Base-by-base conservation (phyloP, 1,140 invertebrate species). In the Wasmannia auropunctata region DNA sequence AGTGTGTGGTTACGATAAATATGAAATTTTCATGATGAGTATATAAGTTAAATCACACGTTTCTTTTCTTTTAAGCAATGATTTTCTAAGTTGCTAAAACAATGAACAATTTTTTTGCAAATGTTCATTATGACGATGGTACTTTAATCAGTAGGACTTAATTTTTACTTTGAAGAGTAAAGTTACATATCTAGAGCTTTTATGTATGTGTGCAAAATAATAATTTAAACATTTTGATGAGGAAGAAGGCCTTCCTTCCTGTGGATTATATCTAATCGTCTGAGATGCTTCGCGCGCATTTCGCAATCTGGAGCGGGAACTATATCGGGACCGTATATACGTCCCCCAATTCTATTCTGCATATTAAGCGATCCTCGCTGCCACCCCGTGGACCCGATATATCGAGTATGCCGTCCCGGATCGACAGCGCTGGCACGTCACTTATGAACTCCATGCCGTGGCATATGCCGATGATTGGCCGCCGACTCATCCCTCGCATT, bases 401-500 rank as follows among this genome's bases (percentile, higher is more conserved):
- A 93, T 92, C 90, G 91, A 88, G 85, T 88, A 90, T 92, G 91
- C 88, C 87, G 63, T 80, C 86, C 87, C 75, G 88, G 86, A 88
- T 93, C 91, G 91, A 93, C 90, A 93, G 81, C 79, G 83, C 79
- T 85, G 87, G 70, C 79, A 91, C 88, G 91, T 92, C 86, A 90
- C 89, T 93, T 91, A 87, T 92, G 90, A 92, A 92, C 89, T 92
- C 89, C 77, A 87, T 60, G 80, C 62, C 79, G 86, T 88, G 86
- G 91, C 91, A 93, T 92, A 93, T 91, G 92, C 90, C 89, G 88
- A 86, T 90, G 92, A 92, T 91, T 93, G 90, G 86, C 90, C 87
- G 65, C 67, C 88, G 67, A 86, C 90, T 88, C 84, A 87, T 85
- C 89, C 89, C 83, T 51, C 83, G 72, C 87, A 80, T 80, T 80